Base-by-base conservation (phyloP, 2,113 vertebrate genomes). In the Cacatua alba region DNA sequence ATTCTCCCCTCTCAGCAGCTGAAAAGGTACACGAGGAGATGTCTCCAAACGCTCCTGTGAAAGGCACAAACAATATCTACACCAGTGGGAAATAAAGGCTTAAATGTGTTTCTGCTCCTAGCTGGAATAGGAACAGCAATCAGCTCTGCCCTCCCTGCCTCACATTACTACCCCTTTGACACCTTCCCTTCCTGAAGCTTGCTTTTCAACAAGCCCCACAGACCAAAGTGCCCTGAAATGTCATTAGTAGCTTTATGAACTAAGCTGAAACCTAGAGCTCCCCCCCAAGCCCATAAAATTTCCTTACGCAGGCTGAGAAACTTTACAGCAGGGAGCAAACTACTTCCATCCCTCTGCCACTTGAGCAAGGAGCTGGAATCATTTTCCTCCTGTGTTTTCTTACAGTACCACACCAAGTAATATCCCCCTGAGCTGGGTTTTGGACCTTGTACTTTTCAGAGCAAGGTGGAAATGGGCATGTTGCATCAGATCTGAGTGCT, bases 381-480 rank as follows among this genome's bases (percentile, higher is more conserved):
- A 5, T 8, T 43, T 82, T 65, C 43, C 53, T 79, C 8, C 59
- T 3, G 2, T 0, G 10, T 7, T 8, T 60, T 64, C 55, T 65
- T 33, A 5, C 0, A 5, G 63, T 9, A 2, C 25, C 7, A 1
- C 44, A 33, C 41, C 24, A 21, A 41, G 72, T 2, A 4, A 14
- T 4, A n/a, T 4, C 24, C 17, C 6, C 10, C 4, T 0, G 1
- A 17, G 14, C 7, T 15, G 7, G 43, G 52, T 4, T 29, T 20
- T 0, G 14, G n/a, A 14, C 3, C 65, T 7, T 3, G 15, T 11
- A 11, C 39, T 89, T 65, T 39, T 21, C 60, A 11, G 53, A 35
- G 35, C 17, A 5, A 59, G 37, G 57, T 59, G 57, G 57, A 59
- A 35, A 35, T 16, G 24, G 21, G 46, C 21, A 4, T 4, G 10